These are phyloP conservation scores for Oscheius myriophilus DNA, from an alignment of 2,888 invertebrate species.

Conservation along the genomic window DNA sequence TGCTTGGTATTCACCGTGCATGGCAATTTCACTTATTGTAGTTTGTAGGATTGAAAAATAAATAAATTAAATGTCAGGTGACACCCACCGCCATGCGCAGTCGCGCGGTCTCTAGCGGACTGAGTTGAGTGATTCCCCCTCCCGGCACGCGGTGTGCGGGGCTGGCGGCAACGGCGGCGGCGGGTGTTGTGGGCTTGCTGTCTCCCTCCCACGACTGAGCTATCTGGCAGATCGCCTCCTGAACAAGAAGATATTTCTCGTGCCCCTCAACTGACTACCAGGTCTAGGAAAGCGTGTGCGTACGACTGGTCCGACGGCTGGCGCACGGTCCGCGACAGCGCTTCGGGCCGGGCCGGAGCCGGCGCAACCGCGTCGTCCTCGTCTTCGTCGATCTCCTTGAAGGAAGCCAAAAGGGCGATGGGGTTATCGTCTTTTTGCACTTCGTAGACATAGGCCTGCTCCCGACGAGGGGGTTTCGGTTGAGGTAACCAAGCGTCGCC, in stretches of 20 bases:
- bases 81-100: constrained; percentile 37
- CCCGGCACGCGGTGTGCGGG: constrained; percentile 18
- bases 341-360: constrained; percentile 25
- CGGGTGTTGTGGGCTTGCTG: constrained; percentile 21
- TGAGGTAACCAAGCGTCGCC: constrained; percentile 38
- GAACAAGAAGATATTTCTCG: constrained; percentile 6
- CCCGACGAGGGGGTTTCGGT: constrained; percentile 1
- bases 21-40: too few species aligned
- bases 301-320: constrained; percentile 21
- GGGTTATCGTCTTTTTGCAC: constrained; percentile 30
- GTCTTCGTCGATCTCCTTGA: constrained; percentile 37
- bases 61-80: constrained; percentile 1
- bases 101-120: constrained; percentile 41
- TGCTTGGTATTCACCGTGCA: too few species aligned
- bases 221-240: constrained; percentile 31
- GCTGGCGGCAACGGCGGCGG: constrained; percentile 14
- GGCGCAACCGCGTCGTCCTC: constrained; percentile 15
- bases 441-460: constrained; percentile 13
- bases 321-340: constrained; percentile 20
- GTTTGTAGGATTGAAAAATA: too few species aligned
- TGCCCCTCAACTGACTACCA: constrained; percentile 18
- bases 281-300: constrained; percentile 22
- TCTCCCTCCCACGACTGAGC: constrained; percentile 23
- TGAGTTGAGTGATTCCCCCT: constrained; percentile 30
- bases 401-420: constrained; percentile 33